Percentiles rank a stretch among this genome's conserved stretches.
Evolutionary conservation across 1,140 invertebrate species (phyloP).

Genomic region (Matsumurasca onukii): DNA sequence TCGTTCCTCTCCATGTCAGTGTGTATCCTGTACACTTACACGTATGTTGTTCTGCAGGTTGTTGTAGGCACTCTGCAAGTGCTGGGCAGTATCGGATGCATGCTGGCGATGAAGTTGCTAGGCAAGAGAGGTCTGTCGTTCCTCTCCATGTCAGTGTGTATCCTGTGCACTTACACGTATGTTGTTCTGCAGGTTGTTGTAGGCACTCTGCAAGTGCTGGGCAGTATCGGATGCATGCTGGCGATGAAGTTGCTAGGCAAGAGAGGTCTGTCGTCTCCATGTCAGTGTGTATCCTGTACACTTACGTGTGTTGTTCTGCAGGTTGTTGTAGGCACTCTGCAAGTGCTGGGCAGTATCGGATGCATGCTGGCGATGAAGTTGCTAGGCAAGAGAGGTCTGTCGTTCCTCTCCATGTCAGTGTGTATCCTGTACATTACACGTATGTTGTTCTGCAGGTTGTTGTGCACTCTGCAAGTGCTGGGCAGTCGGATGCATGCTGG

Average conservation of each 20-base stretch:
- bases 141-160: conserved; percentile 39
- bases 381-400: conserved; percentile 45
- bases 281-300: conserved; percentile 27
- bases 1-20: conserved; percentile 40
- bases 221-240: conserved; percentile 35
- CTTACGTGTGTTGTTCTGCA: conserved; percentile 27
- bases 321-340: conserved; percentile 33
- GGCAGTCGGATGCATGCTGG: too few relatives aligned
- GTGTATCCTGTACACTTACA: conserved; percentile 26
- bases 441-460: background rate
- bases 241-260: conserved; percentile 42
- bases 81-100: conserved; percentile 35
- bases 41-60: conserved; percentile 31
- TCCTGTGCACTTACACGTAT: too few relatives aligned
- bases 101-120: conserved; percentile 34
- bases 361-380: conserved; percentile 35
- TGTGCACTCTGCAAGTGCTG: too few relatives aligned
- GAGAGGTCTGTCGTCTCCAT: conserved; percentile 43
- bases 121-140: conserved; percentile 45
- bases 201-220: conserved; percentile 25
- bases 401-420: conserved; percentile 39
- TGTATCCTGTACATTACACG: conserved; percentile 26
- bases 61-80: conserved; percentile 23
- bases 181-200: conserved; percentile 37
- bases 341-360: conserved; percentile 9